Base-by-base conservation (phyloP, 1,140 invertebrate species). In the Geopemphigus sp. region DNA sequence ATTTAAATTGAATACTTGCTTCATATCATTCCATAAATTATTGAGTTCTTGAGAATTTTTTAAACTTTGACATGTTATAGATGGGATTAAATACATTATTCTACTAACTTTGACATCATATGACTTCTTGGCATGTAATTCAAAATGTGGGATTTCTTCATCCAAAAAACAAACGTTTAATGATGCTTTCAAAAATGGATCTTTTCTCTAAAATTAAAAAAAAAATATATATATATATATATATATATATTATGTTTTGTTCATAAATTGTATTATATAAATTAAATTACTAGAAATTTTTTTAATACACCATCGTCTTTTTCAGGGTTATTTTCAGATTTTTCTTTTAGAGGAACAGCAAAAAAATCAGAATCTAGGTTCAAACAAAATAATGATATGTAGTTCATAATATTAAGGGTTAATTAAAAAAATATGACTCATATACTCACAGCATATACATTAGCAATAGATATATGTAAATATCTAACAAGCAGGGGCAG, bases 141-240 rank as follows among this genome's bases (percentile, higher is more conserved):
- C 24, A n/a, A n/a, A 26, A 12, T 50, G 22, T 19, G 47, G 8
- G 61, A 59, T 78, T 78, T 78, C 45, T 26, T 63, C n/a, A 19
- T 50, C 45, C 39, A 78, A 78, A 63, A 78, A 78, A 61, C 74
- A 78, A 29, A 63, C 45, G 2, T 63, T 47, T n/a, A 78, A 24
- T 26, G 57, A n/a, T n/a, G 57, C 39, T 50, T 29, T 1, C 50
- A 78, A 63, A 24, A 26, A 63, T n/a, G 22, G 29, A 78, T 78
- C 74, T 29, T 26, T 50, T 61, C 24, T 63, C 72, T 74, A 45
- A 3, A 68, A 66, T 4, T n/a, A 39, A 22, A 64, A 10, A n/a
- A 32, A n/a, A 26, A 64, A 45, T 45, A 59, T 29, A 64, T 6
- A 64, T 39, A 11, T 3, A 32, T 12, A 50, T 50, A 11, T 8